Evolutionary conservation across 1,140 invertebrate genomes (phyloP).

Genomic region (Dysdera silvatica): DNA sequence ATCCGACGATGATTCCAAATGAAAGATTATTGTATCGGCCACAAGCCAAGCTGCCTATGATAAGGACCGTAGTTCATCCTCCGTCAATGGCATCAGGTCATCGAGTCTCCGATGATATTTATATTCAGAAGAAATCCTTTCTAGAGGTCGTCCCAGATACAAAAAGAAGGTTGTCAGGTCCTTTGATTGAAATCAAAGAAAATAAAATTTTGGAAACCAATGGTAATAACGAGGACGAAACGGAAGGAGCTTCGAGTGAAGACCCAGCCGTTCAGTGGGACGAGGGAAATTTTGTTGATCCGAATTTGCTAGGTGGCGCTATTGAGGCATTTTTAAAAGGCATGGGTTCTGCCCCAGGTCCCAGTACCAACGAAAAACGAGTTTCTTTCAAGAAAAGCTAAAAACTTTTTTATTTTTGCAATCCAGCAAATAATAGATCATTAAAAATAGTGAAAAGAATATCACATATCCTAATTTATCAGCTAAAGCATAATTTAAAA

Average conservation of each 20-base stretch:
- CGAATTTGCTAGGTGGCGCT: slow-evolving; percentile 31
- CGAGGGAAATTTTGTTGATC: slow-evolving; percentile 31
- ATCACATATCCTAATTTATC: no score
- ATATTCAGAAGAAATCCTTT: slow-evolving; percentile 15
- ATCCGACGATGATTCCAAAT: slow-evolving; percentile 6
- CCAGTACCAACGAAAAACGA: slow-evolving; percentile 26
- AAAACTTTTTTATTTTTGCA: no score
- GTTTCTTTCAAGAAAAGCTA: slow-evolving; percentile 33
- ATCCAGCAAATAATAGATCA: no score
- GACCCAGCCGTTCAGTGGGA: slow-evolving; percentile 29
- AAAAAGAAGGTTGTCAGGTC: slow-evolving; percentile 15
- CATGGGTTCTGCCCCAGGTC: slow-evolving; percentile 11
- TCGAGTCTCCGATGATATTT: slow-evolving; percentile 14
- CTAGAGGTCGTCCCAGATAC: slow-evolving; percentile 22
- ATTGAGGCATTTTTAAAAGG: slow-evolving; percentile 33
- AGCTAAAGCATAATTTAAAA: no score
- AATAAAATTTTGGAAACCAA: slow-evolving; percentile 4
- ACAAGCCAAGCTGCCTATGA: not conserved
- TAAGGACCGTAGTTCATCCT: not conserved
- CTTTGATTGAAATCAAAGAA: slow-evolving; percentile 19
- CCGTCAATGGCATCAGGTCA: not conserved
- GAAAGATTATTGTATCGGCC: not conserved
- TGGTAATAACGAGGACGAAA: slow-evolving; percentile 6
- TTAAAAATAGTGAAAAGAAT: no score
- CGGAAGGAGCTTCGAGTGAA: slow-evolving; percentile 1